These are phyloP conservation scores for Perccottus glenii DNA, from an alignment of 2,113 vertebrate species.

Conservation along the genomic window DNA sequence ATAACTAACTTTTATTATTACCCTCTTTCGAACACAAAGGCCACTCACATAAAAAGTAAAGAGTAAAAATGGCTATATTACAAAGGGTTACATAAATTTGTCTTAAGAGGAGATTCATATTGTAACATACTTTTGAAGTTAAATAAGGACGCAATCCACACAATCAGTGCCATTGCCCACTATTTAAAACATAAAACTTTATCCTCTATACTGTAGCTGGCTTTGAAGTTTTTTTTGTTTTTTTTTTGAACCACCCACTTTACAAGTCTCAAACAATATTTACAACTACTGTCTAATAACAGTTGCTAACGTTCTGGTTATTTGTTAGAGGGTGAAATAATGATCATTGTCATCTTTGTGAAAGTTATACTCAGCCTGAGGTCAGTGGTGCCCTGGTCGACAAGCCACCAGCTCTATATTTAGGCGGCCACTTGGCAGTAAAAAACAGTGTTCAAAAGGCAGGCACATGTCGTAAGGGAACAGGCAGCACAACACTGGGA, in stretches of 20 bases:
- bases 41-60: not conserved
- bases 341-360: constrained; percentile 37
- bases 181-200: no score
- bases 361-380: constrained; percentile 51
- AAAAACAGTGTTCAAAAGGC: constrained; percentile 43
- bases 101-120: not conserved
- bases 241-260: not conserved
- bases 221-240: no score
- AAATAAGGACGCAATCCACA: not conserved
- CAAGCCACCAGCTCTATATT: constrained; percentile 61
- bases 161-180: not conserved
- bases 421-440: constrained; percentile 61
- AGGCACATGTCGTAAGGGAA: constrained; percentile 55
- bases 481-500: constrained; percentile 43
- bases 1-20: no score
- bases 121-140: not conserved
- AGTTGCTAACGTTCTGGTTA: no score
- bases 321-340: constrained; percentile 9
- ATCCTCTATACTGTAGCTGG: no score
- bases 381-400: constrained; percentile 52
- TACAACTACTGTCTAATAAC: not conserved
- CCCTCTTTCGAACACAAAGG: not conserved
- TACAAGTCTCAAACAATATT: not conserved
- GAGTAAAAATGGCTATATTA: not conserved
- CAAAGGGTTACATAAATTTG: not conserved